These are phyloP conservation scores for Myripristis murdjan DNA, from an alignment of 2,797 vertebrate species.

Conservation along the genomic window DNA sequence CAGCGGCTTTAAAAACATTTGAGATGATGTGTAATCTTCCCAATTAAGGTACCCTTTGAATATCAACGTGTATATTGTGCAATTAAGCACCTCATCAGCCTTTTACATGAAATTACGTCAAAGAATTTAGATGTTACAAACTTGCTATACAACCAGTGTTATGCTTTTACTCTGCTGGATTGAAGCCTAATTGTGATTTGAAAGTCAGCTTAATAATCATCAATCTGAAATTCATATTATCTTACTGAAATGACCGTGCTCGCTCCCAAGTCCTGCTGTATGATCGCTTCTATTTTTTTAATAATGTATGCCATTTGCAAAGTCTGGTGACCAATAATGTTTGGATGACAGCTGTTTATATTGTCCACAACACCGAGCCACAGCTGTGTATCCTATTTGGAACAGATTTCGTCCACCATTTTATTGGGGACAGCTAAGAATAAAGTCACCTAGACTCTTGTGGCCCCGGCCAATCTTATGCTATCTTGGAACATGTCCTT, in stretches of 20 bases:
- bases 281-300: neutral
- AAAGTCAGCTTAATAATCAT: slow-evolving; percentile 8
- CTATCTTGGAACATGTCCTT: slow-evolving; percentile 56
- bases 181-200: slow-evolving; percentile 25
- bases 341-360: slow-evolving; percentile 2
- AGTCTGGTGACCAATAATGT: neutral
- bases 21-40: neutral
- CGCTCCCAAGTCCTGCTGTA: neutral
- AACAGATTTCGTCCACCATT: slow-evolving; percentile 14
- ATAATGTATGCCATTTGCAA: neutral
- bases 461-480: slow-evolving; percentile 47
- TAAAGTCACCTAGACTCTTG: slow-evolving; percentile 30
- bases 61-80: neutral
- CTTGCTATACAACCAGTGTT: slow-evolving; percentile 42
- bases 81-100: neutral
- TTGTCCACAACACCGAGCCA: slow-evolving; percentile 1
- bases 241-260: slow-evolving; percentile 2
- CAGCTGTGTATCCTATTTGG: slow-evolving; percentile 13
- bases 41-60: neutral
- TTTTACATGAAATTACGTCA: slow-evolving; percentile 6
- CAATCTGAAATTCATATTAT: slow-evolving; percentile 11
- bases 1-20: too few relatives aligned
- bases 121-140: slow-evolving; percentile 44
- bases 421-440: slow-evolving; percentile 17
- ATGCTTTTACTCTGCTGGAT: slow-evolving; percentile 41